Evolutionary conservation across 2,113 vertebrate species (phyloP), one percentile per base, ranked within the genome.

Genomic region (Talpa occidentalis): DNA sequence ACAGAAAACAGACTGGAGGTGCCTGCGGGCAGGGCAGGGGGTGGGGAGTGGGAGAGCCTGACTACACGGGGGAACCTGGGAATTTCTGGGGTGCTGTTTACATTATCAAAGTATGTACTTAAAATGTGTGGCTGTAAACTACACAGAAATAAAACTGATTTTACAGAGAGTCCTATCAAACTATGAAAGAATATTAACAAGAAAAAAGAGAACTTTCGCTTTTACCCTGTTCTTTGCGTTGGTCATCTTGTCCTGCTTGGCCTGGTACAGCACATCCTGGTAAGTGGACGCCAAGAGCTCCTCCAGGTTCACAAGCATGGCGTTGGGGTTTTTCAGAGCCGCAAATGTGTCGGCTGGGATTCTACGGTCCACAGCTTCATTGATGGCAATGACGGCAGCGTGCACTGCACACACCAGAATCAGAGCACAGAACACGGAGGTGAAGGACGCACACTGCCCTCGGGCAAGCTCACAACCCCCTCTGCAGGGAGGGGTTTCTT

Each of bases 341-440:
- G 91, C 90, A 94, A 99, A 91, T 0, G 99, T 99, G 74, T 99
- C 99, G 22, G 98, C 98, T 0, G 99, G 98, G 37, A 99, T 95
- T 44, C 99, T 99, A 0, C 70, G 99, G 94, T 99, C 99, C 1
- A 99, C 97, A 76, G 99, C 99, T 24, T 99, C 99, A 32, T 99
- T 99, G 93, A 99, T 99, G 97, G 99, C 99, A 82, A 99, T 99
- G 64, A 99, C 99, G 26, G 99, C 99, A 4, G 99, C 99, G 8
- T 99, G 99, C 24, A 99, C 99, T 99, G 96, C 94, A 92, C 95
- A 97, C 96, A 94, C 5, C 44, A 97, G 73, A 22, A 12, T 24
- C 37, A 96, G 35, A 78, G 70, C 47, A 81, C 1, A 76, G 35
- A 80, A 21, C 32, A 21, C 5, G 19, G 49, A 76, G 30, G 69